A percentile compares a stretch with the other conserved stretches of the same genome.
phyloP scores from a whole-genome alignment of 2,797 vertebrate genomes.

The Trachops cirrhosus region DNA sequence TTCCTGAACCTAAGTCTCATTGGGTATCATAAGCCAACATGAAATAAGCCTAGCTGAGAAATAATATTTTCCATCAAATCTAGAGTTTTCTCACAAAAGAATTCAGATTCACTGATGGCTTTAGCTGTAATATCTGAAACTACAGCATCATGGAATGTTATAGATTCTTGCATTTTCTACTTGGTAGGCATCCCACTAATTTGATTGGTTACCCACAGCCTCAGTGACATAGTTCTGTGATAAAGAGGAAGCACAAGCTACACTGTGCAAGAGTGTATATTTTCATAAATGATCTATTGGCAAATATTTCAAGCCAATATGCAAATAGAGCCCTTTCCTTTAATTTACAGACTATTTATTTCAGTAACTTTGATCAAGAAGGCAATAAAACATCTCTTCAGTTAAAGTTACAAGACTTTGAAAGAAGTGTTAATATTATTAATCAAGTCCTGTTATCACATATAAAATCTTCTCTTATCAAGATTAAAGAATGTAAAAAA shows the following conservation, averaged over 20 bases:
- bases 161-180: conserved; percentile 39
- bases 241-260: conserved; percentile 55
- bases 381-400: conserved; percentile 63
- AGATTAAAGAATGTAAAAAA: conserved; percentile 56
- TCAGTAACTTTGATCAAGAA: conserved; percentile 70
- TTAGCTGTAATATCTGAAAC: conserved; percentile 46
- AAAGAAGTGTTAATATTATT: conserved; percentile 43
- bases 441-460: conserved; percentile 46
- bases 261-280: conserved; percentile 51
- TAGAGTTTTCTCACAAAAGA: background rate
- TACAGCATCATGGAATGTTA: background rate
- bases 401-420: conserved; percentile 52
- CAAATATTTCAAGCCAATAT: conserved; percentile 68
- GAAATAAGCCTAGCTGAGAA: background rate
- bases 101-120: conserved; percentile 21
- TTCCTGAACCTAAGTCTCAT: background rate
- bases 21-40: background rate
- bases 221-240: conserved; percentile 61
- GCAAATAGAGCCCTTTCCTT: conserved; percentile 67
- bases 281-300: conserved; percentile 66
- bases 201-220: background rate
- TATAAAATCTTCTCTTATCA: conserved; percentile 38
- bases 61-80: background rate
- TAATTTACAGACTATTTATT: conserved; percentile 65
- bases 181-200: background rate